Evolutionary conservation across 2,888 invertebrate species (phyloP).

Genomic region (Macaria liturata): DNA sequence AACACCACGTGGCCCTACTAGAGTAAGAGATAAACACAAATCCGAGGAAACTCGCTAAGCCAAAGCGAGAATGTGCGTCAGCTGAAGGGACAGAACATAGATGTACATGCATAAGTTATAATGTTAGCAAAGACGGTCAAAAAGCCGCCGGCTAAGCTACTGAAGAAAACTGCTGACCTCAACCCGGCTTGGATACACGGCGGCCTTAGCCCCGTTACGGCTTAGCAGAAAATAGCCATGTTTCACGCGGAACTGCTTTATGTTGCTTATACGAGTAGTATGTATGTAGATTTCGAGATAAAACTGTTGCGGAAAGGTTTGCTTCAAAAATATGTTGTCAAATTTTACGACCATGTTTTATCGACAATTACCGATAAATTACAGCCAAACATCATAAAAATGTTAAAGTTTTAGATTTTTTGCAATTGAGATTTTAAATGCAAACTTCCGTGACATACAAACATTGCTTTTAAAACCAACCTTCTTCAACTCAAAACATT

Average conservation of each 20-base stretch:
- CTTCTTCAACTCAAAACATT: too few relatives aligned
- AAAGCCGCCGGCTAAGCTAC: conserved; percentile 26
- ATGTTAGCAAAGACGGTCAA: conserved; percentile 17
- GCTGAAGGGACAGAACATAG: conserved; percentile 5
- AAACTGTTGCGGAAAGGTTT: too few relatives aligned
- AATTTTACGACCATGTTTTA: too few relatives aligned
- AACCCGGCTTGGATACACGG: conserved; percentile 23
- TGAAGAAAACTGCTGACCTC: conserved; percentile 31
- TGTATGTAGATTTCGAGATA: too few relatives aligned
- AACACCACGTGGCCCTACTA: too few relatives aligned
- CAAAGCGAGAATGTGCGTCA: conserved; percentile 23
- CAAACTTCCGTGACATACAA: too few relatives aligned
- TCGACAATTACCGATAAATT: too few relatives aligned
- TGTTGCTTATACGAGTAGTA: conserved; percentile 4
- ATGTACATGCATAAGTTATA: conserved; percentile 22
- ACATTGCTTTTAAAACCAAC: too few relatives aligned
- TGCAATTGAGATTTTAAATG: too few relatives aligned
- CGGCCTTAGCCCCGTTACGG: conserved; percentile 32
- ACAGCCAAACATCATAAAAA: too few relatives aligned
- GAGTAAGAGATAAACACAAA: conserved; percentile 15
- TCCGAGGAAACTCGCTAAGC: conserved; percentile 12
- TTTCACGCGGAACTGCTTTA: conserved; percentile 5
- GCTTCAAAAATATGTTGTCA: too few relatives aligned
- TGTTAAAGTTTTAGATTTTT: too few relatives aligned
- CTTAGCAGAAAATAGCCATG: conserved; percentile 17